Conservation (phyloP, 2,888 invertebrate genomes). For the Thera britannica region DNA sequence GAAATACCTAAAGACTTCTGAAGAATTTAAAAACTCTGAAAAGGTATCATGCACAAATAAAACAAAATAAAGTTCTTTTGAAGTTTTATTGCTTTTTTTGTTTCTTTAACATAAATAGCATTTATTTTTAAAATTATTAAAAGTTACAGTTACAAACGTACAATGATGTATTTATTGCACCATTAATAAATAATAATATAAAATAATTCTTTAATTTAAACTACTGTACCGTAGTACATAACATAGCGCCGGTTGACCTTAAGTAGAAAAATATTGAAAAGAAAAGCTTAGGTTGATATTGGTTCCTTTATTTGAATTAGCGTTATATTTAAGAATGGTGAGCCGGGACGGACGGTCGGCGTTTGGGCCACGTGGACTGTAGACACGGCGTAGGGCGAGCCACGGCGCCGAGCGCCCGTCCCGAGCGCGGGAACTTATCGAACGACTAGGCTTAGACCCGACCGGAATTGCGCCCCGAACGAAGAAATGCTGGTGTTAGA, state of each 20-base stretch:
- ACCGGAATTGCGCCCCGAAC: conserved; percentile 79
- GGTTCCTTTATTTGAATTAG: conserved; percentile 80
- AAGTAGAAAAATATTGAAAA: conserved; percentile 78
- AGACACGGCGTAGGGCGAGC: conserved; percentile 80
- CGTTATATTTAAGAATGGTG: conserved; percentile 58
- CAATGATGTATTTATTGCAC: conserved; percentile 79
- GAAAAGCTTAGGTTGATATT: conserved; percentile 71
- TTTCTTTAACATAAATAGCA: conserved; percentile 84
- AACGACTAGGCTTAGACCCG: conserved; percentile 83
- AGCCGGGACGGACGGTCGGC: conserved; percentile 75
- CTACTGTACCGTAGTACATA: conserved; percentile 73
- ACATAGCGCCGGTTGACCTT: conserved; percentile 73
- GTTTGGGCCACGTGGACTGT: conserved; percentile 60
- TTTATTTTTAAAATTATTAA: conserved; percentile 81
- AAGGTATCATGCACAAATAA: background rate
- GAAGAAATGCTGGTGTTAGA: conserved; percentile 73
- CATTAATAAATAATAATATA: conserved; percentile 83
- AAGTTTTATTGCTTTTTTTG: conserved; percentile 83
- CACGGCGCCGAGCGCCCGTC: conserved; percentile 75
- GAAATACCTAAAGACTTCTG: too few species aligned
- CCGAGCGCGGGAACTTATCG: conserved; percentile 70
- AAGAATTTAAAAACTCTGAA: too few species aligned
- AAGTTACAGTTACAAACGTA: conserved; percentile 83
- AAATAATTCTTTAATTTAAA: conserved; percentile 78
- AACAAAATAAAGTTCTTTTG: conserved; percentile 71